Conservation (phyloP, 1,140 invertebrate genomes). For the Bombus superbus region DNA sequence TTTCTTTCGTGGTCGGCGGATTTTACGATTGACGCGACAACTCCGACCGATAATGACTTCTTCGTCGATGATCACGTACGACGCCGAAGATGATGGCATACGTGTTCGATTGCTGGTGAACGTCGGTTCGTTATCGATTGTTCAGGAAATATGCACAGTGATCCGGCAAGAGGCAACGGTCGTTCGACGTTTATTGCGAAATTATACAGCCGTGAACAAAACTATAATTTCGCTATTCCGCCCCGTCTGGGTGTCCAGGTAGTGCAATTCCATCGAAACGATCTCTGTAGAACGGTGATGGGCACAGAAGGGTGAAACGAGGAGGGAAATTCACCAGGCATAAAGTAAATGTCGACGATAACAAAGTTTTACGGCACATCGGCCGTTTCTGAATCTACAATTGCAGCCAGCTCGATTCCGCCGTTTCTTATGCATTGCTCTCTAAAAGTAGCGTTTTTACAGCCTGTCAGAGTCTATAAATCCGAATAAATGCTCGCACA, state of each 20-base stretch:
- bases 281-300: not conserved
- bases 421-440: not conserved
- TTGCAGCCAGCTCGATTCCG: not conserved
- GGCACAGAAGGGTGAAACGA: not conserved
- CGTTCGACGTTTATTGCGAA: conserved; percentile 61
- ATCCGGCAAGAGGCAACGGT: conserved; percentile 49
- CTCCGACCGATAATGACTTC: not conserved
- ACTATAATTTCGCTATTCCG: conserved; percentile 62
- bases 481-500: not conserved
- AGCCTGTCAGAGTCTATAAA: not conserved
- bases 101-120: not conserved
- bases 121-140: conserved; percentile 50
- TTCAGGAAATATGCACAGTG: conserved; percentile 60
- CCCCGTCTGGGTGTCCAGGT: not conserved
- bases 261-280: conserved; percentile 1
- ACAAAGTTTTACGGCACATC: conserved; percentile 53
- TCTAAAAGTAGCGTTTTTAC: not conserved
- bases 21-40: not conserved
- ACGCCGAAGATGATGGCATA: conserved; percentile 5
- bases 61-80: not conserved
- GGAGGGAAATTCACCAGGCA: conserved; percentile 15
- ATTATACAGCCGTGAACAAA: conserved; percentile 63
- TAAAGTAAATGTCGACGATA: conserved; percentile 38
- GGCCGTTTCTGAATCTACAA: conserved; percentile 32
- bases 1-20: not conserved